Conservation (phyloP, 2,797 vertebrate genomes). For the Acanthopagrus latus region DNA sequence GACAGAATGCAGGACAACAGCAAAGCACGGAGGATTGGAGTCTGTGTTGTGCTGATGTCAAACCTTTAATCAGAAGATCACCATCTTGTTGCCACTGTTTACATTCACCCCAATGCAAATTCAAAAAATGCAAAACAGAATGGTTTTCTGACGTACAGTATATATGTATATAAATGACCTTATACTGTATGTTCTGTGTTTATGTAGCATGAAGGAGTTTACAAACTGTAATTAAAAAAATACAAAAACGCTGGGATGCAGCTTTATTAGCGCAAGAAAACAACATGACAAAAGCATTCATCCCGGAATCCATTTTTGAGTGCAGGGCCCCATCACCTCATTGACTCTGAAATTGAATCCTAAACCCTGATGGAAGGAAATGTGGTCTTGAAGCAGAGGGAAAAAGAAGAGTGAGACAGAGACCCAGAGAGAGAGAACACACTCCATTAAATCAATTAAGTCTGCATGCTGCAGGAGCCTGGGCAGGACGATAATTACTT, state of each 20-base stretch:
- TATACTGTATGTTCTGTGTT: no score
- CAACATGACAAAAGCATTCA: conserved; percentile 16
- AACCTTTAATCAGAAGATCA: no score
- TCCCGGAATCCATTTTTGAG: conserved; percentile 19
- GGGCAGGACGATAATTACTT: conserved; percentile 79
- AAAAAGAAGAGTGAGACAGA: conserved; percentile 33
- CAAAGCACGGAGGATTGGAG: no score
- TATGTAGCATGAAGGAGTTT: no score
- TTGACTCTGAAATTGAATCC: conserved; percentile 56
- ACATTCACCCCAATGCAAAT: no score
- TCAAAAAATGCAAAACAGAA: no score
- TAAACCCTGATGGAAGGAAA: conserved; percentile 55
- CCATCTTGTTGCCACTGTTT: no score
- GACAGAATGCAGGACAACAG: no score
- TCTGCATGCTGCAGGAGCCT: conserved; percentile 70
- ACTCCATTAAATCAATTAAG: conserved; percentile 80
- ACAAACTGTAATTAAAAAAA: not conserved
- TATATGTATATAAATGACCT: no score
- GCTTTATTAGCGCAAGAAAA: not conserved
- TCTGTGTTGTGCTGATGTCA: no score
- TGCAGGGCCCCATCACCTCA: conserved; percentile 22
- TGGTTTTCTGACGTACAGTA: no score
- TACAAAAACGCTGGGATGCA: not conserved
- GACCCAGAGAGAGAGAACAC: conserved; percentile 57
- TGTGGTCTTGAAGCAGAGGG: conserved; percentile 32